Base-by-base conservation (phyloP, 2,888 invertebrate species). In the Byasa hedistus region DNA sequence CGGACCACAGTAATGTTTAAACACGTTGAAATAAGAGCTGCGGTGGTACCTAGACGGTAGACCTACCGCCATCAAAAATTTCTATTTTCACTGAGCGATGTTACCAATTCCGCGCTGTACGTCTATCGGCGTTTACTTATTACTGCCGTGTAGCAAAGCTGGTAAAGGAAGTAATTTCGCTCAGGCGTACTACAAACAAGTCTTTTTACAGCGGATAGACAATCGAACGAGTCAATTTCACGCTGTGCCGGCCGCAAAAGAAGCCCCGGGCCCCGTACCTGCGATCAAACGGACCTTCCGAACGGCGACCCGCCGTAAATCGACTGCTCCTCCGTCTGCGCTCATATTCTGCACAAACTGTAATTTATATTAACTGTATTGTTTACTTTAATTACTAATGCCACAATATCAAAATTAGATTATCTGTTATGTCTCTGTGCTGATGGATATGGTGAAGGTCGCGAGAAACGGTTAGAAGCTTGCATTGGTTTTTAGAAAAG, bases 201-300 rank as follows among this genome's bases (percentile, higher is more conserved):
- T 78, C 76, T 78, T 82, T 65, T 79, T 80, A 79, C 75, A 76
- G 79, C 72, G 65, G 75, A 74, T 78, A 80, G 84, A 86, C 85
- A 86, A 85, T 86, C 83, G 81, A 73, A 73, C 76, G 79, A 85
- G 79, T 84, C 86, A 87, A 88, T 88, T 88, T 88, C 87, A 87
- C 87, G 88, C 76, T 79, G 72, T 75, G 64, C 73, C 76, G 85
- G 72, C 70, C 75, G 69, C 78, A 82, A 85, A 87, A 86, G 83
- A 83, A 70, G 73, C 68, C 73, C 63, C 67, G 36, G 75, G 75
- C 68, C 68, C 67, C 67, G 32, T 73, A 74, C 77, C 83, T 82
- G 79, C 71, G 76, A 76, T 78, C 81, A 79, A 79, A 77, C 78
- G 78, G 74, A 70, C 75, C 72, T 73, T 75, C 72, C 74, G 73